Percentiles rank a stretch among this genome's conserved stretches.
Evolutionary conservation across 1,140 invertebrate species (phyloP).

Genomic region (Drosophila nannoptera): DNA sequence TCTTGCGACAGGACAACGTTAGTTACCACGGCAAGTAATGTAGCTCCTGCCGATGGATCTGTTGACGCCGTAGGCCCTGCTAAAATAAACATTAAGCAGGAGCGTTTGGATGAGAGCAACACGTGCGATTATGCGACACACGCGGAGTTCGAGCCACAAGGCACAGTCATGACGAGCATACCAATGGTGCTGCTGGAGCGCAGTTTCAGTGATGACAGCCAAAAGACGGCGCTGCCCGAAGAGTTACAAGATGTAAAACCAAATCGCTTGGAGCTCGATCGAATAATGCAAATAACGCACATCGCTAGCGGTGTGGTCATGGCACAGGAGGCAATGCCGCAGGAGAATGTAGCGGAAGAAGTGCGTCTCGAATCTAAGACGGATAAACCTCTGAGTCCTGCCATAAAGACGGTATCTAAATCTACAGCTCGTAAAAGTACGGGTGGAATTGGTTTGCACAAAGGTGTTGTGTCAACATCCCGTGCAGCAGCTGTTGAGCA

Average conservation of each 20-base stretch:
- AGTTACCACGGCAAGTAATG: neutral
- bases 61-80: neutral
- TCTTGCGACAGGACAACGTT: slow-evolving; percentile 1
- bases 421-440: slow-evolving; percentile 64
- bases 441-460: slow-evolving; percentile 18
- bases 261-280: slow-evolving; percentile 68
- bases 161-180: slow-evolving; percentile 70
- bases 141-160: slow-evolving; percentile 30
- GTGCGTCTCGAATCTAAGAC: slow-evolving; percentile 10
- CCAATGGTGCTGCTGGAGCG: slow-evolving; percentile 63
- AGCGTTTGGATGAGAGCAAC: slow-evolving; percentile 42
- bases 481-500: neutral
- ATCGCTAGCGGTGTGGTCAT: slow-evolving; percentile 66
- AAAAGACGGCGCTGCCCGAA: neutral
- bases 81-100: slow-evolving; percentile 55
- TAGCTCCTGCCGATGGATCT: neutral
- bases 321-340: slow-evolving; percentile 51
- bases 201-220: slow-evolving; percentile 24
- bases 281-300: slow-evolving; percentile 63
- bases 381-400: slow-evolving; percentile 1
- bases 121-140: neutral
- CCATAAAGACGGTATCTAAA: slow-evolving; percentile 10
- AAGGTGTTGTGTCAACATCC: neutral
- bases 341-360: slow-evolving; percentile 47
- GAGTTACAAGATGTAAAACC: slow-evolving; percentile 67